phyloP scores from a whole-genome alignment of 2,797 vertebrate genomes.

The Hoplostethus atlanticus region DNA sequence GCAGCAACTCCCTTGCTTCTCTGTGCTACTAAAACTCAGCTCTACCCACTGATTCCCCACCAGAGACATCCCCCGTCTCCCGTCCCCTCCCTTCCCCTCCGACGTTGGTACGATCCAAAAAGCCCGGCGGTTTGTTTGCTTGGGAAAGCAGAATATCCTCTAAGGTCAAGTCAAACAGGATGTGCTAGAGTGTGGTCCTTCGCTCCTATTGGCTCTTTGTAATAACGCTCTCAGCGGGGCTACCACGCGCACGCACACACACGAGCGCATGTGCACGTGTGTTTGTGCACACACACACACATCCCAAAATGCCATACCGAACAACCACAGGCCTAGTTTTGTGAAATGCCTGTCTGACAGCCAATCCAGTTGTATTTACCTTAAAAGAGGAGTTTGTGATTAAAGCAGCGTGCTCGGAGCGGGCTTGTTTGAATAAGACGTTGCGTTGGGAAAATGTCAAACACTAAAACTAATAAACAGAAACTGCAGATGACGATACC shows the following conservation, averaged over 20 bases:
- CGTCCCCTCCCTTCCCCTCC: slow-evolving; percentile 78
- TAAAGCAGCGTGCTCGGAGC: slow-evolving; percentile 64
- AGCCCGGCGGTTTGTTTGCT: slow-evolving; percentile 80
- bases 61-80: slow-evolving; percentile 68
- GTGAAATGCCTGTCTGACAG: slow-evolving; percentile 67
- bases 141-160: slow-evolving; percentile 85
- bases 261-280: slow-evolving; percentile 13
- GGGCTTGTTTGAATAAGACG: slow-evolving; percentile 77
- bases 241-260: slow-evolving; percentile 28
- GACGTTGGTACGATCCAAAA: slow-evolving; percentile 81
- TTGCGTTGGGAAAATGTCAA: slow-evolving; percentile 76
- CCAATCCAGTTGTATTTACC: slow-evolving; percentile 71
- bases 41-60: slow-evolving; percentile 63
- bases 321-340: slow-evolving; percentile 58
- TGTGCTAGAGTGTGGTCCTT: slow-evolving; percentile 79
- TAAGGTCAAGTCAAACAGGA: slow-evolving; percentile 86
- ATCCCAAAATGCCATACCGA: slow-evolving; percentile 52
- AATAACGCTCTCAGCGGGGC: slow-evolving; percentile 72
- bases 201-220: slow-evolving; percentile 75
- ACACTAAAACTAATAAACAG: slow-evolving; percentile 81
- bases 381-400: slow-evolving; percentile 71
- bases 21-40: slow-evolving; percentile 48
- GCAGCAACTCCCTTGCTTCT: slow-evolving; percentile 24
- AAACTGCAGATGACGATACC: slow-evolving; percentile 64
- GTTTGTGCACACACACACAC: slow-evolving; percentile 16